These are phyloP conservation scores for Genyomyrus donnyi DNA, from an alignment of 2,113 vertebrate species.

Conservation along the genomic window DNA sequence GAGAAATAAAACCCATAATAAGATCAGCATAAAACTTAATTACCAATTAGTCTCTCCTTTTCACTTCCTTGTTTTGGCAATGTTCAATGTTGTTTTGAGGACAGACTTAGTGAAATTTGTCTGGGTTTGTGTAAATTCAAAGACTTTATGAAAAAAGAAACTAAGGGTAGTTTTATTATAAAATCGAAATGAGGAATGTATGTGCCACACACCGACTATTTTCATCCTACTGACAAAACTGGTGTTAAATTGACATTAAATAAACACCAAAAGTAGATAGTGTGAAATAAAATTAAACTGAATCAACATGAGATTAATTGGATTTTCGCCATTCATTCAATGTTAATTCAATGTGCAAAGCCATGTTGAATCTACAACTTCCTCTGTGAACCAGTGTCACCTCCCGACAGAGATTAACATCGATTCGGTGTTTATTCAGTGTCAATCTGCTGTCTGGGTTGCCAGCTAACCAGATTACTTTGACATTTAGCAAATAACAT, in stretches of 20 bases:
- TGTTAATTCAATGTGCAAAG: neutral
- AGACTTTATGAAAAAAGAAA: neutral
- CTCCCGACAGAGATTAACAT: neutral
- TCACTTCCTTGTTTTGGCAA: neutral
- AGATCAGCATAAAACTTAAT: neutral
- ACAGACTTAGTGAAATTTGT: neutral
- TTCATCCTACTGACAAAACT: neutral
- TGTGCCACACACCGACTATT: neutral
- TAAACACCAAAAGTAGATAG: neutral
- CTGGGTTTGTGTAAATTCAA: neutral
- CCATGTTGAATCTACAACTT: neutral
- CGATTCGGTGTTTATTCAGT: neutral
- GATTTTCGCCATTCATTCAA: slow-evolving; percentile 4
- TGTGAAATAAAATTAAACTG: neutral
- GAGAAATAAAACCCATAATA: neutral
- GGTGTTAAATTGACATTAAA: neutral
- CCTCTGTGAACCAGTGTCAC: neutral
- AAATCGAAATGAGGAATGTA: neutral
- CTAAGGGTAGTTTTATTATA: neutral
- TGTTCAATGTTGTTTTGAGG: neutral
- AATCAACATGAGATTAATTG: slow-evolving; percentile 5
- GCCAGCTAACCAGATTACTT: neutral
- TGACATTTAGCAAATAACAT: slow-evolving; percentile 1
- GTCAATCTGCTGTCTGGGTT: slow-evolving; percentile 8
- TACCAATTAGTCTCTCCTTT: neutral